Evolutionary conservation across 2,797 vertebrate genomes (phyloP), one percentile per base, ranked within the genome.

Genomic region (Acrossocheilus fasciatus): DNA sequence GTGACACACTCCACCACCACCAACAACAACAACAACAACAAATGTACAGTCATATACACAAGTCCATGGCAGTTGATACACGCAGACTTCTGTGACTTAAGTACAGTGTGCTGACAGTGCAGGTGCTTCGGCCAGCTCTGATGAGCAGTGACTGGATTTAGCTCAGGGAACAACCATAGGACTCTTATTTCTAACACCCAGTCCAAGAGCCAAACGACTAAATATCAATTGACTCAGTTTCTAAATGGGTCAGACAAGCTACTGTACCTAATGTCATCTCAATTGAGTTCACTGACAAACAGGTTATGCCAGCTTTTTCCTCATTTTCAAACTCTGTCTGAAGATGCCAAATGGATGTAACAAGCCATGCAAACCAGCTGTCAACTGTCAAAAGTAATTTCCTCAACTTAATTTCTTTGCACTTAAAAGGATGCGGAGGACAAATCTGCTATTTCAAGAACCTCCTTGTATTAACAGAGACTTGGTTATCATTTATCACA

Each of bases 111-210:
- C 50, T 82, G 68, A 74, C 54, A 34, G 23, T 47, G 77, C 26
- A 45, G 12, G 45, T 6, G 70, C 36, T 76, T 77, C 10, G 6
- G 66, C 8, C 26, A 45, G 66, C 45, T 62, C 74, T 57, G 50
- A 62, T 76, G 78, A 72, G 23, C 50, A 62, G n/a, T 86, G 34
- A 52, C 39, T 83, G 52, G 54, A 43, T 69, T 77, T 66, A 82
- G 77, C 54, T 50, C 17, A 36, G 47, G 41, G 45, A 43, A 80
- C 72, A 86, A 39, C 15, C n/a, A 78, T 41, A 45, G 34, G 70
- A 50, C 78, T 90, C 84, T 62, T 17, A 75, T 89, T 91, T 87
- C 88, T 41, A 30, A 83, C 52, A 83, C 39, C 82, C 12, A n/a
- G 69, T 23, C 14, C 34, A 50, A 47, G n/a, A 81, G 52, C 39